Evolutionary conservation across 1,140 invertebrate genomes (phyloP).

Genomic region (Mactra quadrangularis): DNA sequence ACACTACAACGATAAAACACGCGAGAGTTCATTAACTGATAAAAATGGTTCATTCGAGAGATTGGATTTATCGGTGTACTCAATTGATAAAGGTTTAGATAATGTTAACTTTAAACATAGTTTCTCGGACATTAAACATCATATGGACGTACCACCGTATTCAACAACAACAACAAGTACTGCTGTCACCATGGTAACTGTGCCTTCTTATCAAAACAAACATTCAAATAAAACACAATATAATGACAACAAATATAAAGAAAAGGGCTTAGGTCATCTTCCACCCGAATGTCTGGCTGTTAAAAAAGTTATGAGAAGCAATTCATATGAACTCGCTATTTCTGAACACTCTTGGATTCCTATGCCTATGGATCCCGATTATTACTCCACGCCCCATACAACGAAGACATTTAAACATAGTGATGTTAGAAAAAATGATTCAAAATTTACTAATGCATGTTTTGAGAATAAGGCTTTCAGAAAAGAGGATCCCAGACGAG

Average conservation of each 20-base stretch:
- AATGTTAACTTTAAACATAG: conserved; percentile 36
- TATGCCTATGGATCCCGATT: conserved; percentile 1
- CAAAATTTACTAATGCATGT: not conserved
- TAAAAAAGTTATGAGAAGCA: conserved; percentile 22
- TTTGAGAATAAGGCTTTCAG: conserved; percentile 54
- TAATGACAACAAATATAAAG: not conserved
- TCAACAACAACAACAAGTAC: not conserved
- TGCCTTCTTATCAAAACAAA: not conserved
- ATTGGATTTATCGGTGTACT: conserved; percentile 9
- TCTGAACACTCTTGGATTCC: conserved; percentile 45
- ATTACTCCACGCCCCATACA: not conserved
- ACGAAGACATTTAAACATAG: conserved; percentile 9
- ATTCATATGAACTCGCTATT: conserved; percentile 52
- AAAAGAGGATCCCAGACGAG: conserved; percentile 10
- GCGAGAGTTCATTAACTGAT: not conserved
- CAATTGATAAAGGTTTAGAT: conserved; percentile 19
- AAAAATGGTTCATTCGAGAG: not conserved
- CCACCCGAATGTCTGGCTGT: conserved; percentile 11
- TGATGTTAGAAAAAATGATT: not conserved
- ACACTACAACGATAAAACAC: not conserved
- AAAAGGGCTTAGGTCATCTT: not conserved
- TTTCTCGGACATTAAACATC: conserved; percentile 15
- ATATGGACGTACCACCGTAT: not conserved
- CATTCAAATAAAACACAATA: not conserved
- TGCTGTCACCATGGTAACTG: not conserved